Conservation (phyloP, 2,797 vertebrate genomes). For the Myotis myotis region DNA sequence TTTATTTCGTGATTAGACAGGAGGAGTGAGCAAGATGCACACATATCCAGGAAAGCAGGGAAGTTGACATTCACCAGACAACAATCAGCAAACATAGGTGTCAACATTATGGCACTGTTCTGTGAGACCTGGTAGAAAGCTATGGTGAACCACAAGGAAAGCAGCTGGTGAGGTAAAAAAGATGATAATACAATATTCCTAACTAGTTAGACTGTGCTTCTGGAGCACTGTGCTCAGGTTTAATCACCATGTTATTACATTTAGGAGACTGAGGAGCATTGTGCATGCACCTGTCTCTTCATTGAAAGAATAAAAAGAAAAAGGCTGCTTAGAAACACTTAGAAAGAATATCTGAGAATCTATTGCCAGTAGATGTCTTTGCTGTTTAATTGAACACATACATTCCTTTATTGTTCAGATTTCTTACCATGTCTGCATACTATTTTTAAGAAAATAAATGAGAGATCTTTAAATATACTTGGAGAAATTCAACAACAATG, state of each 20-base stretch:
- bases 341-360: background rate
- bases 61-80: background rate
- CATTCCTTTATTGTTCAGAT: background rate
- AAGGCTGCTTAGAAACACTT: background rate
- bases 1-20: background rate
- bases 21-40: background rate
- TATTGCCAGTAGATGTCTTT: background rate
- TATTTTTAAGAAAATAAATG: background rate
- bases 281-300: background rate
- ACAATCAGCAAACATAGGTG: background rate
- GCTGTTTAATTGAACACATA: background rate
- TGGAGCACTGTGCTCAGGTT: background rate
- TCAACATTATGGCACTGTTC: background rate
- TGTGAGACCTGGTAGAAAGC: background rate
- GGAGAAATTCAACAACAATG: background rate
- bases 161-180: background rate
- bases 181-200: background rate
- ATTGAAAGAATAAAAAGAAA: background rate
- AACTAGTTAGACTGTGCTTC: background rate
- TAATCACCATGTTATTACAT: background rate
- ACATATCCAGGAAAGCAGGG: background rate
- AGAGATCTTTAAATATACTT: background rate
- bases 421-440: background rate
- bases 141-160: background rate
- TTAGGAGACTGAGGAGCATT: background rate